Base-by-base conservation (phyloP, 2,113 vertebrate species). In the Antechinus stuartii region DNA sequence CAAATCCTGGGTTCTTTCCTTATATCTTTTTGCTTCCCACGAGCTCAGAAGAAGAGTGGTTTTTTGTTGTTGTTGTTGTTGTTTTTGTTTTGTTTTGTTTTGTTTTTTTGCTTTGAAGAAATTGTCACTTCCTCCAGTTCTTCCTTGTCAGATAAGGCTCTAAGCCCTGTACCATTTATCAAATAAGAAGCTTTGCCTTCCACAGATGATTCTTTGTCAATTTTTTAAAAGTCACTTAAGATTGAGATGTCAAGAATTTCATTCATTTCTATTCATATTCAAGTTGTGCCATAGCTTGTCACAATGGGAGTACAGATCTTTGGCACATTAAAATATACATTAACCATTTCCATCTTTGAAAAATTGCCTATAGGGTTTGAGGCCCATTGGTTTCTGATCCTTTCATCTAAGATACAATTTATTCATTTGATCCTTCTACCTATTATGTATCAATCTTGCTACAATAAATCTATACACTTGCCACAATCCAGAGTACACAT, bases 241-340 rank as follows among this genome's bases (percentile, higher is more conserved):
- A 42, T 35, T 42, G n/a, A 42, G 68, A 84, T 42, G n/a, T 42
- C 68, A 84, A n/a, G n/a, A 84, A 84, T 42, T 84, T 84, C 68
- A 84, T 84, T 84, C 68, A 84, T 84, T 84, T 84, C 68, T 84
- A 84, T 84, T 42, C 68, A 84, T 84, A 84, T 84, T 84, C n/a
- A 42, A 84, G 68, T 84, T 84, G 68, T 84, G n/a, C 19, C 68
- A 84, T 42, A 84, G 6, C 68, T 42, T 84, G 68, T 42, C 68
- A 84, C n/a, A 84, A 84, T 16, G 35, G 19, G 35, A 84, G 1
- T 2, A 19, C 68, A 84, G 68, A 19, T 84, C 68, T 84, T 23
- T 84, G 35, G 19, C n/a, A 42, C 68, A 84, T 19, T 84, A 84
- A 84, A 42, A 84, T 84, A n/a, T 16, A 84, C n/a, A 84, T 42